Conservation (phyloP, 2,888 invertebrate genomes). For the Sarcophaga caerulescens region DNA sequence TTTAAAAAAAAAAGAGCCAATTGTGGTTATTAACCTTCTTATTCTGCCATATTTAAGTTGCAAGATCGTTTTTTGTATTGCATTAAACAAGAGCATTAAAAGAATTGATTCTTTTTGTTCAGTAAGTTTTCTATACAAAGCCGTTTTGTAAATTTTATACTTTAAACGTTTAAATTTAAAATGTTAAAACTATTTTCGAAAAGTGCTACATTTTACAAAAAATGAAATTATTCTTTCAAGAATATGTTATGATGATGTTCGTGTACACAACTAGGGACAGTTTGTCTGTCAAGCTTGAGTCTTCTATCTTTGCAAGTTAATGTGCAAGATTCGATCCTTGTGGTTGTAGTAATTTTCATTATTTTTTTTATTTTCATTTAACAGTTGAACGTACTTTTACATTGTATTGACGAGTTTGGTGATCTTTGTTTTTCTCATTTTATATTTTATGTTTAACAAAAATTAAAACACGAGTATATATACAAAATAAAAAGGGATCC, state of each 20-base stretch:
- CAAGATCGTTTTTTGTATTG: slow-evolving; percentile 14
- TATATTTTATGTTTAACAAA: not conserved
- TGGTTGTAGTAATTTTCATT: slow-evolving; percentile 27
- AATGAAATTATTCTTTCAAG: slow-evolving; percentile 29
- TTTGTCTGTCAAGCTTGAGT: slow-evolving; percentile 8
- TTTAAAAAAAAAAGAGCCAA: slow-evolving; percentile 65
- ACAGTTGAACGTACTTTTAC: not conserved
- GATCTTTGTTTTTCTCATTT: not conserved
- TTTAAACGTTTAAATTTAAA: too few relatives aligned
- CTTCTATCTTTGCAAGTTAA: slow-evolving; percentile 21
- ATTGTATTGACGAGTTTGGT: not conserved
- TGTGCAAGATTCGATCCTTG: slow-evolving; percentile 40
- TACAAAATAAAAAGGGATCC: not conserved
- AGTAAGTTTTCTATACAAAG: not conserved
- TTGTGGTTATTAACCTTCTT: slow-evolving; percentile 66
- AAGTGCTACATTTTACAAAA: not conserved
- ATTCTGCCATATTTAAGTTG: slow-evolving; percentile 28
- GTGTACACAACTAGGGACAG: slow-evolving; percentile 26
- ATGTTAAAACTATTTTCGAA: too few relatives aligned
- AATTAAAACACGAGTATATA: not conserved
- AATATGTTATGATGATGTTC: not conserved
- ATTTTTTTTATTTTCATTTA: slow-evolving; percentile 23
- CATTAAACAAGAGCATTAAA: slow-evolving; percentile 4
- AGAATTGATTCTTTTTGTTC: not conserved
- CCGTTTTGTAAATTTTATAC: too few relatives aligned